A percentile compares a stretch with the other conserved stretches of the same genome.
Evolutionary conservation across 1,140 invertebrate genomes (phyloP).

Genomic region (Bombus difficillimus): DNA sequence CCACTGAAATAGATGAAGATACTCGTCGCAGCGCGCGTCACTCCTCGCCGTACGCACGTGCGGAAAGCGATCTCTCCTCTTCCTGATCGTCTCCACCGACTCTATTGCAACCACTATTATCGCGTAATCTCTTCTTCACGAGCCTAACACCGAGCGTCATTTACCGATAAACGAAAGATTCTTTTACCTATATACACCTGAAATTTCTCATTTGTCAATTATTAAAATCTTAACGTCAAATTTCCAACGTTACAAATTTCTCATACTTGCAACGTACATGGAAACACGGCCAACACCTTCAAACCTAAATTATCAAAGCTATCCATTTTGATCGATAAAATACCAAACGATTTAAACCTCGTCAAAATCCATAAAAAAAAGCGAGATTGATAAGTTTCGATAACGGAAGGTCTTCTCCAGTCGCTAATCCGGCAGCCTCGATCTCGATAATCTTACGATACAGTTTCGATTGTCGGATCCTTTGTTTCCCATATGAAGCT

Average conservation of each 20-base stretch:
- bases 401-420: neutral
- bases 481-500: neutral
- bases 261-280: no score
- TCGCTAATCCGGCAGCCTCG: no score
- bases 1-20: conserved; percentile 70
- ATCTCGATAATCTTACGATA: no score
- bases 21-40: conserved; percentile 40
- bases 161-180: conserved; percentile 33
- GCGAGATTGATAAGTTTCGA: neutral
- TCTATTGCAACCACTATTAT: neutral
- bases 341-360: neutral
- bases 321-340: neutral
- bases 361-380: neutral
- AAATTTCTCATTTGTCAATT: neutral
- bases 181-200: no score
- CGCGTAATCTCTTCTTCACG: neutral
- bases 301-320: neutral
- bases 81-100: neutral
- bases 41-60: conserved; percentile 9
- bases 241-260: neutral
- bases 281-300: no score
- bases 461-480: neutral
- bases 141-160: neutral
- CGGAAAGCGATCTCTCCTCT: neutral
- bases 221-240: no score